phyloP scores from a whole-genome alignment of 2,797 vertebrate species.

The Ctenopoma kingsleyae region DNA sequence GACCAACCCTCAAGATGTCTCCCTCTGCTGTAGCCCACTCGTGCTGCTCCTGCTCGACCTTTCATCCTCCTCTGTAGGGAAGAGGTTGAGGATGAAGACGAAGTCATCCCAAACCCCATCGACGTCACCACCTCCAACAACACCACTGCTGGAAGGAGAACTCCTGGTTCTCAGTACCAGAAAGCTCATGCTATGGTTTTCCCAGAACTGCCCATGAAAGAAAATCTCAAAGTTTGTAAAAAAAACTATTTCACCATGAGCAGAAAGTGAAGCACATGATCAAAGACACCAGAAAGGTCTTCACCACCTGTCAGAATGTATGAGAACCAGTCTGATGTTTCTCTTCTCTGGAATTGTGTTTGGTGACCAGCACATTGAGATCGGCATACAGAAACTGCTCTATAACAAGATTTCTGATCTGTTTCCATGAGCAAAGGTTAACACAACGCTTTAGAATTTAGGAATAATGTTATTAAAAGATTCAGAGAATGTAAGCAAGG shows the following conservation, averaged over 20 bases:
- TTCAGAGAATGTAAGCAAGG: no score
- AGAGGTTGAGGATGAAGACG: neutral
- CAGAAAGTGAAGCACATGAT: conserved; percentile 40
- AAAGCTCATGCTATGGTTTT: conserved; percentile 53
- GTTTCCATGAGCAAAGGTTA: neutral
- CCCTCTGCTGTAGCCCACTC: conserved; percentile 52
- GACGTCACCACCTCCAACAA: conserved; percentile 57
- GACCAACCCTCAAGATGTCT: conserved; percentile 57
- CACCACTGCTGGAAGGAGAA: conserved; percentile 46
- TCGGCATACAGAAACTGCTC: conserved; percentile 29
- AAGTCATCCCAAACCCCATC: neutral
- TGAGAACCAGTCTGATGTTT: no score
- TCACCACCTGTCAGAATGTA: conserved; percentile 17
- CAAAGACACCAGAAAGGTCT: conserved; percentile 10
- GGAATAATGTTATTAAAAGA: no score
- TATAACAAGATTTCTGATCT: conserved; percentile 9
- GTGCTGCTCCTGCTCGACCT: conserved; percentile 63
- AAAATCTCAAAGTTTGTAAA: conserved; percentile 47
- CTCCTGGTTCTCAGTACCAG: conserved; percentile 49
- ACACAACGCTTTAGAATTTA: no score
- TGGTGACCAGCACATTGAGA: conserved; percentile 19
- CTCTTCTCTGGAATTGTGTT: no score
- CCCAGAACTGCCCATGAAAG: conserved; percentile 44
- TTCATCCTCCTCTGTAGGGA: conserved; percentile 40
- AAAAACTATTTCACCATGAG: conserved; percentile 42